These are phyloP conservation scores for Standfussiana lucernea DNA, from an alignment of 2,888 invertebrate genomes.

Conservation along the genomic window DNA sequence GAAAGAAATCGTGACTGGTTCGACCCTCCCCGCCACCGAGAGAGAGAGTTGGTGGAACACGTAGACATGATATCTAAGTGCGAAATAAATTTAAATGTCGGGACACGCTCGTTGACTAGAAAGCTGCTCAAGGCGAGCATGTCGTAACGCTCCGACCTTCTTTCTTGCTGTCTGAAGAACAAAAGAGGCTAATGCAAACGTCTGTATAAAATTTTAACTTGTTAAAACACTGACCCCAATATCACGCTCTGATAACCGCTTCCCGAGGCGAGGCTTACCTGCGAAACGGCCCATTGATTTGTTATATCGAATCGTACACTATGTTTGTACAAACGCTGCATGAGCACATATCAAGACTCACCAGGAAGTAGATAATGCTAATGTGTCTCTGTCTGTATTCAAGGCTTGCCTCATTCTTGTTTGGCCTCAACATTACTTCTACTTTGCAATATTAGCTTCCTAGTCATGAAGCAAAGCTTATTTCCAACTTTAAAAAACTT, in stretches of 20 bases:
- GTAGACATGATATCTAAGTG: slow-evolving; percentile 85
- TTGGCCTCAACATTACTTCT: slow-evolving; percentile 83
- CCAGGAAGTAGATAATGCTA: slow-evolving; percentile 89
- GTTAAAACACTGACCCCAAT: slow-evolving; percentile 84
- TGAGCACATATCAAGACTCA: slow-evolving; percentile 81
- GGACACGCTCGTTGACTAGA: slow-evolving; percentile 89
- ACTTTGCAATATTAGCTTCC: slow-evolving; percentile 84
- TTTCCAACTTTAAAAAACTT: slow-evolving; percentile 64
- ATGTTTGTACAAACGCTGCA: slow-evolving; percentile 76
- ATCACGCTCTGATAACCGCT: slow-evolving; percentile 84
- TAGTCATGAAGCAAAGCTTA: slow-evolving; percentile 72
- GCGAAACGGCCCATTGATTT: slow-evolving; percentile 76
- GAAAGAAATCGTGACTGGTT: slow-evolving; percentile 87
- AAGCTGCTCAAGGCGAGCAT: slow-evolving; percentile 89
- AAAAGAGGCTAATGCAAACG: slow-evolving; percentile 87
- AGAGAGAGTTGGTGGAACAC: slow-evolving; percentile 83
- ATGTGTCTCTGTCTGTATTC: slow-evolving; percentile 89
- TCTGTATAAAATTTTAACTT: slow-evolving; percentile 80
- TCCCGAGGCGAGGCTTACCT: slow-evolving; percentile 80
- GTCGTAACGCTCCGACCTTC: slow-evolving; percentile 89
- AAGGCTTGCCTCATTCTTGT: slow-evolving; percentile 87
- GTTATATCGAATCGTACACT: slow-evolving; percentile 73
- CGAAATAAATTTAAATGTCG: slow-evolving; percentile 89
- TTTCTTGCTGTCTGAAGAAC: slow-evolving; percentile 84
- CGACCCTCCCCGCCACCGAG: slow-evolving; percentile 87